Base-by-base conservation (phyloP, 2,888 invertebrate species). In the Neoaliturus tenellus region DNA sequence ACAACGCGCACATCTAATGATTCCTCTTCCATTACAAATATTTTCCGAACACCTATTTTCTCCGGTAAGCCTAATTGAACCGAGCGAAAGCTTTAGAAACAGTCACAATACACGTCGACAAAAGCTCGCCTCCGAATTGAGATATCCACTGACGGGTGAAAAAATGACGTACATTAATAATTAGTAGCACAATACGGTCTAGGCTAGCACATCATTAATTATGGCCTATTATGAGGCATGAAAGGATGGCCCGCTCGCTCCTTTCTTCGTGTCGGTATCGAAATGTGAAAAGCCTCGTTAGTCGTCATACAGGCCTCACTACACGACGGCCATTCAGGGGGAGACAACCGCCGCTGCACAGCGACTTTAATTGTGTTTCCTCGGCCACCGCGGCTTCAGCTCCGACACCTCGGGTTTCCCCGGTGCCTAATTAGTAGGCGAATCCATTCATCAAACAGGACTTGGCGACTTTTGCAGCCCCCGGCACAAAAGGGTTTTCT, bases 81-180 rank as follows among this genome's bases (percentile, higher is more conserved):
- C 78, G 78, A 25, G 78, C 78, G 78, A 55, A 75, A 78, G 33
- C 78, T 78, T 78, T 78, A 78, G 71, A 82, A 71, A 71, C 14
- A 51, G n/a, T 20, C 73, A 82, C 82, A 82, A 82, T 82, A 41
- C 28, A 23, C 1, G 0, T 25, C 25, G 73, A 55, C 73, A 82
- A 71, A 82, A 73, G 73, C 51, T 35, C 82, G 39, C 51, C 20
- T 51, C 82, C 73, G 33, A 82, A 82, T 82, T 82, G 82, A 82
- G 82, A 71, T 82, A 82, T 82, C 82, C 73, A 82, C 73, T 82
- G 82, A 82, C 82, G 73, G 73, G 71, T 69, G 44, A 33, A 83
- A 83, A 83, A 78, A 83, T 83, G 83, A 83, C 48, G 80, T 80
- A 78, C 83, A 83, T 83, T 83, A 83, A 83, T 83, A 83, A 83